Conservation (phyloP, 2,797 vertebrate genomes). For the Orientallactaga sibirica region DNA sequence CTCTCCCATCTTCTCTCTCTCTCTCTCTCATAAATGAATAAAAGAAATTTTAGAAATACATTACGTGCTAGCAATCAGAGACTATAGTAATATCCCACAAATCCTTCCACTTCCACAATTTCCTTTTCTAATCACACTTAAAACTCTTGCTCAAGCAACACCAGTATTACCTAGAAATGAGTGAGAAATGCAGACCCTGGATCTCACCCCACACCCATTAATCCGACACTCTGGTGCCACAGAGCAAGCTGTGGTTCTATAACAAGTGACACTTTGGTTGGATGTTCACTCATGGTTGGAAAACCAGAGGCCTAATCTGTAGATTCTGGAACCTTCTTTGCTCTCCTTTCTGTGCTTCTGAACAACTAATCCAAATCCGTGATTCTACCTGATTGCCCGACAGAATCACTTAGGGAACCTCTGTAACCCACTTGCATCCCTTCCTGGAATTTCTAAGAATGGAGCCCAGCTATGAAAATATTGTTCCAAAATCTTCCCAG, state of each 20-base stretch:
- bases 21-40: too few relatives aligned
- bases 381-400: neutral
- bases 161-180: neutral
- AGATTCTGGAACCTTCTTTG: neutral
- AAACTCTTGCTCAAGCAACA: neutral
- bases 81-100: neutral
- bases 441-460: neutral
- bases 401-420: neutral
- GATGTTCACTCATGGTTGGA: neutral
- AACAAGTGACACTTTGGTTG: fast-evolving
- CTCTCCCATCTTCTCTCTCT: too few relatives aligned
- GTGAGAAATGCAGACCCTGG: neutral
- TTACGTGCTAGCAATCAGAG: neutral
- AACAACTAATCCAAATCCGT: neutral
- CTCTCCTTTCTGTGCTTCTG: neutral
- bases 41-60: too few relatives aligned
- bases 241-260: neutral
- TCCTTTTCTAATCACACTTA: neutral
- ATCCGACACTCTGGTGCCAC: neutral
- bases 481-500: neutral
- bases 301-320: neutral
- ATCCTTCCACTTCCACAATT: neutral
- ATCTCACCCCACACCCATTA: neutral
- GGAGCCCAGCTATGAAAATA: neutral
- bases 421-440: neutral